Evolutionary conservation across 2,888 invertebrate species (phyloP), one percentile per base, ranked within the genome.

Genomic region (Pogonocherus hispidulus): DNA sequence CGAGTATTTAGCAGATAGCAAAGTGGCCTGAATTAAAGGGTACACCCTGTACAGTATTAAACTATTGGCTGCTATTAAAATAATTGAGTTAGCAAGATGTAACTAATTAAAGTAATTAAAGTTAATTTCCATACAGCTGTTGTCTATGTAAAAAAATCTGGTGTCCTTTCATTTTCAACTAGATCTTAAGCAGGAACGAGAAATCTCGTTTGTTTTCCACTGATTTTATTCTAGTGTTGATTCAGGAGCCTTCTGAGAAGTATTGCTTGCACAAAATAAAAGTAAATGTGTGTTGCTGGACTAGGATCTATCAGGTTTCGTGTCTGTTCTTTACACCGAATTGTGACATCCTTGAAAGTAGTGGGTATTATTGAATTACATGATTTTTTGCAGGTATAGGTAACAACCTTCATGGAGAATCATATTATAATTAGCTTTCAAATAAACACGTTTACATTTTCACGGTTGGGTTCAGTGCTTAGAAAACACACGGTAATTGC

Each of bases 341-440:
- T 56, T 66, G 66, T 62, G 66, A 66, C 66, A 66, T 66, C 66
- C 66, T 66, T 66, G 66, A 66, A 66, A 66, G 66, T 66, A 8
- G 44, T 20, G 32, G 22, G 32, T 55, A 62, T 37, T 66, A 66
- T 60, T 54, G 52, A 41, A 66, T 60, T 60, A 54, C 66, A 66
- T 23, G 52, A 65, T 57, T 70, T 70, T 69, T 73, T 73, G n/a
- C 23, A 27, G 18, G 19, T 35, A 52, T 37, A 62, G 51, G 52
- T 66, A 67, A 59, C 56, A 72, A 71, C 76, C 76, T 75, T 75
- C 75, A 76, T 66, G 72, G 76, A 62, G 69, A 59, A 71, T 75
- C 74, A 68, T 71, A 70, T 72, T 67, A 60, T 72, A 71, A 72
- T 72, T 75, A 64, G 70, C 70, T 74, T 68, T 71, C 64, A 57